Evolutionary conservation across 2,113 vertebrate species (phyloP).

Genomic region (Misgurnus anguillicaudatus): DNA sequence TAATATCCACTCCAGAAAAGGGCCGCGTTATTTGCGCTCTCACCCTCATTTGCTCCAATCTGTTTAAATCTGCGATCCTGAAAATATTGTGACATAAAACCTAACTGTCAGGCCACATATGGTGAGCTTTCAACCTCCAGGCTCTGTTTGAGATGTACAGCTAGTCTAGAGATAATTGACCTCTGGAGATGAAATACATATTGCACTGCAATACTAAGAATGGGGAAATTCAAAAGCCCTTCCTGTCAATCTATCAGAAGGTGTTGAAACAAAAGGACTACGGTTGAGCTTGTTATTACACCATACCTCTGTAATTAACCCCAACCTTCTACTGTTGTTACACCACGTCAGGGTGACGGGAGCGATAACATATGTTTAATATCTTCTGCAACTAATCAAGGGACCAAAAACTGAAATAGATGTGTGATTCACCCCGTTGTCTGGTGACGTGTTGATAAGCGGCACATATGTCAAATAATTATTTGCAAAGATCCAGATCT

Average conservation of each 20-base stretch:
- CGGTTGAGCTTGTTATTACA: conserved; percentile 39
- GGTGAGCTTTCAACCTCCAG: conserved; percentile 34
- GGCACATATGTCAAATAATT: conserved; percentile 71
- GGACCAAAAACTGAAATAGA: conserved; percentile 73
- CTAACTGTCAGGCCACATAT: conserved; percentile 65
- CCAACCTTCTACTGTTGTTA: conserved; percentile 61
- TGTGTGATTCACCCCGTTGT: conserved; percentile 72
- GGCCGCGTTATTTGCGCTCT: conserved; percentile 61
- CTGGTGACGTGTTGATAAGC: conserved; percentile 77
- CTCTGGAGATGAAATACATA: conserved; percentile 33
- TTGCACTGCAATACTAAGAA: conserved; percentile 22
- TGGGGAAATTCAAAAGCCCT: conserved; percentile 41
- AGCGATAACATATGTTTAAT: conserved; percentile 66
- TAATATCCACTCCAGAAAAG: conserved; percentile 40
- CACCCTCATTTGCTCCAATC: conserved; percentile 72
- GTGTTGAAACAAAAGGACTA: conserved; percentile 61
- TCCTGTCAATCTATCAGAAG: conserved; percentile 61
- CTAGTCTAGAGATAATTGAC: conserved; percentile 34
- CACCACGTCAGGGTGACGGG: conserved; percentile 58
- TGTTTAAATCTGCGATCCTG: conserved; percentile 68
- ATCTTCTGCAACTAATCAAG: conserved; percentile 68
- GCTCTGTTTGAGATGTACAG: conserved; percentile 42
- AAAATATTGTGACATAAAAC: conserved; percentile 76
- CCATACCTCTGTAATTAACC: conserved; percentile 65
- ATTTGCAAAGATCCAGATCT: conserved; percentile 63